These are phyloP conservation scores for Tetanocera ferruginea DNA, from an alignment of 2,888 invertebrate genomes.

Conservation along the genomic window DNA sequence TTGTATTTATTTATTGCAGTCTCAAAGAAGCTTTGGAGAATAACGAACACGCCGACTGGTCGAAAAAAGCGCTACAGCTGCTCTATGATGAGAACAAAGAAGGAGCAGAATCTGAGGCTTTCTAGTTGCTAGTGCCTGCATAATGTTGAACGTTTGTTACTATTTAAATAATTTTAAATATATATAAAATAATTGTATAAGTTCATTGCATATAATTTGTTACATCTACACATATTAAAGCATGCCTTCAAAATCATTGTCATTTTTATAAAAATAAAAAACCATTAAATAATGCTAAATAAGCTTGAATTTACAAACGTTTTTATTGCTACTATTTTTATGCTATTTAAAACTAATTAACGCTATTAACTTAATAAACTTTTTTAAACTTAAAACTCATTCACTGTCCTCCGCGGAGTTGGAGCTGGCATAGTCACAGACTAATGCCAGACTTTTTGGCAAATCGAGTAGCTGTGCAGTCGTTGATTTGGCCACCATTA, in stretches of 20 bases:
- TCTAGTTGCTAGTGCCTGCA: neutral
- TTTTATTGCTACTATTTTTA: neutral
- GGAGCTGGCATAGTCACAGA: conserved; percentile 57
- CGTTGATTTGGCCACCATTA: neutral
- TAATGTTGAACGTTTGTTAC: neutral
- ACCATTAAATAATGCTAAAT: neutral
- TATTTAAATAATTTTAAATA: neutral
- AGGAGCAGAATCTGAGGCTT: neutral
- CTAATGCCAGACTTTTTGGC: conserved; percentile 54
- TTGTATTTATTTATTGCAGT: conserved; percentile 24
- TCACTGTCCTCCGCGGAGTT: conserved; percentile 49
- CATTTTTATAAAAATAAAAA: too few species aligned
- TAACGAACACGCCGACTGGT: conserved; percentile 52
- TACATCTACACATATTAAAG: too few species aligned
- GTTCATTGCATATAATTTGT: neutral
- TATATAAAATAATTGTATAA: neutral
- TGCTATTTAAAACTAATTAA: neutral
- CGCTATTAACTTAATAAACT: too few species aligned
- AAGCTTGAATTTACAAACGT: neutral
- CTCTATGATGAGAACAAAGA: conserved; percentile 51
- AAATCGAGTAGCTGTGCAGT: conserved; percentile 43
- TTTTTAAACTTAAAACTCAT: neutral
- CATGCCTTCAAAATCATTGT: too few species aligned
- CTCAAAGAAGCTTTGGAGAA: conserved; percentile 52
- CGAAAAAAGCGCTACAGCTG: conserved; percentile 53